A percentile compares a stretch with the other conserved stretches of the same genome.
phyloP scores from a whole-genome alignment of 1,140 invertebrate genomes.

The Dendrolimus punctatus region DNA sequence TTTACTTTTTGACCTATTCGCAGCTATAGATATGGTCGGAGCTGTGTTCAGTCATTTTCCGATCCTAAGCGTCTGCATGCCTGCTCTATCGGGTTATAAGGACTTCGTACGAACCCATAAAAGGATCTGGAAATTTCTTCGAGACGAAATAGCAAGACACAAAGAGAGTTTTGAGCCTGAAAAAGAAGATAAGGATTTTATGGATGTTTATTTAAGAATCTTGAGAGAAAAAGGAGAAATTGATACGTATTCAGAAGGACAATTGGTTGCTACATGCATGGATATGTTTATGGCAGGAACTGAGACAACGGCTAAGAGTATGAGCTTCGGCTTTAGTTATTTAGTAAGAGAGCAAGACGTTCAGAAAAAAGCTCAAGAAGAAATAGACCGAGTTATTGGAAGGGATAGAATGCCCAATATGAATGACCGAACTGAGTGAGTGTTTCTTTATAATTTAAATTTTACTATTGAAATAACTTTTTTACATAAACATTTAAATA shows the following conservation, averaged over 20 bases:
- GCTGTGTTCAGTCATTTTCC: slow-evolving; percentile 86
- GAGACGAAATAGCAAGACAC: slow-evolving; percentile 82
- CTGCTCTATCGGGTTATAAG: slow-evolving; percentile 83
- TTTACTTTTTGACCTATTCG: slow-evolving; percentile 80
- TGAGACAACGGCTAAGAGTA: slow-evolving; percentile 85
- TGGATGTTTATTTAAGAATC: slow-evolving; percentile 87
- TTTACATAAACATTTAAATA: too few species aligned
- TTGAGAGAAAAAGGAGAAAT: slow-evolving; percentile 71
- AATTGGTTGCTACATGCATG: slow-evolving; percentile 83
- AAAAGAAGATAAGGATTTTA: slow-evolving; percentile 82
- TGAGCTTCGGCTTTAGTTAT: slow-evolving; percentile 85
- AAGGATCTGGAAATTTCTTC: slow-evolving; percentile 80
- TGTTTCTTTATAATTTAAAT: slow-evolving; percentile 7
- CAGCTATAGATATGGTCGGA: slow-evolving; percentile 84
- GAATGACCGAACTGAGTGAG: slow-evolving; percentile 80
- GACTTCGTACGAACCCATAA: slow-evolving; percentile 79
- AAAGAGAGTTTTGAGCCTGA: slow-evolving; percentile 76
- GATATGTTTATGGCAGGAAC: slow-evolving; percentile 89
- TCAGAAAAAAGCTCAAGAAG: slow-evolving; percentile 83
- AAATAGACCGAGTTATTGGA: slow-evolving; percentile 85
- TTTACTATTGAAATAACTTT: background rate
- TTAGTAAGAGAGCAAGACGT: slow-evolving; percentile 84
- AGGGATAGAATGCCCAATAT: slow-evolving; percentile 77
- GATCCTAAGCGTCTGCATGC: slow-evolving; percentile 80
- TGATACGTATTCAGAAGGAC: slow-evolving; percentile 76